These are phyloP conservation scores for Rana temporaria DNA, from an alignment of 2,113 vertebrate species.

Conservation along the genomic window DNA sequence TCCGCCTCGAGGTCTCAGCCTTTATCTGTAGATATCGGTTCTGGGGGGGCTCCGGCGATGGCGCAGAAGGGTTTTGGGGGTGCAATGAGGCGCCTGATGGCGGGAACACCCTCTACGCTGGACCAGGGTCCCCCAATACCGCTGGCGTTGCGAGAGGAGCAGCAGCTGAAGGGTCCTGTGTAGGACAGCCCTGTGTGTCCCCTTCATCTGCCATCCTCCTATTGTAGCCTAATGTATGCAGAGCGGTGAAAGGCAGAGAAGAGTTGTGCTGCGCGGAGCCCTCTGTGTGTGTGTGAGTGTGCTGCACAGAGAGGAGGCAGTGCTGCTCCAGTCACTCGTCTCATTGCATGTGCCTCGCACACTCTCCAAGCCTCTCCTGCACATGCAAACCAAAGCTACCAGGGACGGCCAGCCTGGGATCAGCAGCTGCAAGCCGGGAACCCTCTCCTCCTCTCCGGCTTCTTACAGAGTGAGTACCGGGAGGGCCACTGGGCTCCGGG, in stretches of 20 bases:
- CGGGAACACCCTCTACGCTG: too few relatives aligned
- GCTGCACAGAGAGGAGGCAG: constrained; percentile 61
- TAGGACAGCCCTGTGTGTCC: constrained; percentile 63
- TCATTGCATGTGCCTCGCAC: constrained; percentile 63
- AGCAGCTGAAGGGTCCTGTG: neutral
- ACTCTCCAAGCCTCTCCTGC: constrained; percentile 64
- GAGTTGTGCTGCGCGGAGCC: constrained; percentile 69
- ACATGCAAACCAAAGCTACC: constrained; percentile 85
- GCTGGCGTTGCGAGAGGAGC: neutral
- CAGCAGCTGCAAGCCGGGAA: constrained; percentile 69
- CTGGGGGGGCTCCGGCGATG: too few relatives aligned
- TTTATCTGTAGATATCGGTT: too few relatives aligned
- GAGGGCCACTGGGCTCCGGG: neutral
- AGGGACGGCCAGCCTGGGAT: constrained; percentile 76
- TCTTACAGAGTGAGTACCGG: constrained; percentile 57
- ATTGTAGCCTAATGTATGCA: constrained; percentile 84
- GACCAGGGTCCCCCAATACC: too few relatives aligned
- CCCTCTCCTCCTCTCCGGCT: constrained; percentile 68
- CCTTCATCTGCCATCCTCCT: constrained; percentile 86
- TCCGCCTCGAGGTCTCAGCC: too few relatives aligned
- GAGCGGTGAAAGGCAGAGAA: constrained; percentile 73
- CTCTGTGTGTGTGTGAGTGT: constrained; percentile 62
- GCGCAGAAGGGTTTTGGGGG: too few relatives aligned
- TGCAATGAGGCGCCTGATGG: too few relatives aligned
- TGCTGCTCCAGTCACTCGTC: constrained; percentile 86